Conservation (phyloP, 1,140 invertebrate species). For the Galleria mellonella region DNA sequence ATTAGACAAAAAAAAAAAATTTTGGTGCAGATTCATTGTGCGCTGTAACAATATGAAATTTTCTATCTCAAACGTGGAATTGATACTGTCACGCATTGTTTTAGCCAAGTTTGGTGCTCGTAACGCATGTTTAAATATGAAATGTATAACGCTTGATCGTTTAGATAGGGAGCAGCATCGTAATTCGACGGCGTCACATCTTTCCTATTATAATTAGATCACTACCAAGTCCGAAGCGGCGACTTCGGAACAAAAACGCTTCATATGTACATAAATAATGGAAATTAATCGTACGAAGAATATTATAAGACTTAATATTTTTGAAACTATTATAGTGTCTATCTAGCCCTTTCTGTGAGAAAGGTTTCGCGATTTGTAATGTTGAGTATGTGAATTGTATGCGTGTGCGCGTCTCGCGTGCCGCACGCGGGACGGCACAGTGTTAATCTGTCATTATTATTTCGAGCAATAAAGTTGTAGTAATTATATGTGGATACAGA, state of each 20-base stretch:
- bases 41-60: no score
- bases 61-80: background rate
- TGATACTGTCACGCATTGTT: background rate
- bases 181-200: constrained; percentile 5
- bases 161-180: constrained; percentile 1
- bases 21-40: no score
- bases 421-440: background rate
- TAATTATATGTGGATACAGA: constrained; percentile 23
- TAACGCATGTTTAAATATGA: background rate
- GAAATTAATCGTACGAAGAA: constrained; percentile 24
- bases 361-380: constrained; percentile 10
- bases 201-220: constrained; percentile 13
- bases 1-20: no score
- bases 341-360: constrained; percentile 28
- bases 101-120: constrained; percentile 15
- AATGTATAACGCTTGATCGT: constrained; percentile 1
- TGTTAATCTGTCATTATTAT: constrained; percentile 20
- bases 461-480: constrained; percentile 52
- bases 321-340: constrained; percentile 44
- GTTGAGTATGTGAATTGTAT: constrained; percentile 2
- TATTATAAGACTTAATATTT: constrained; percentile 49
- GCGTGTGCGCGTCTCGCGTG: no score
- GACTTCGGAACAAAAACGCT: constrained; percentile 16
- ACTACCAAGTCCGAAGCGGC: constrained; percentile 4
- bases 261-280: constrained; percentile 22